Evolutionary conservation across 1,140 invertebrate species (phyloP).

Genomic region (Lepidurus packardi): DNA sequence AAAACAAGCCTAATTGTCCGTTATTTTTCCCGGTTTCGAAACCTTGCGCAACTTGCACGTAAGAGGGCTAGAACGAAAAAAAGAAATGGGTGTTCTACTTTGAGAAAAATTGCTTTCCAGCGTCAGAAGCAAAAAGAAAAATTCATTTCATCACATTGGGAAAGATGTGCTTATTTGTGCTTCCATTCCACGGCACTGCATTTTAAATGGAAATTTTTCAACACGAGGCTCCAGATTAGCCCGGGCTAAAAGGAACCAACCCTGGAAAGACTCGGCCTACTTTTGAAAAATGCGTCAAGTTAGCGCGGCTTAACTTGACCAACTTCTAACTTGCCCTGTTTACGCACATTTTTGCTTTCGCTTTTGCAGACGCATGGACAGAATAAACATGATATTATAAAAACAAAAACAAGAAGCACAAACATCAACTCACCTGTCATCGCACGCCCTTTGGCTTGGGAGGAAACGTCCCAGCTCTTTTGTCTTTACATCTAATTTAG

Average conservation of each 20-base stretch:
- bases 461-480: neutral
- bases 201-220: neutral
- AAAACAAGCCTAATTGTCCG: constrained; percentile 8
- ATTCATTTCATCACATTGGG: no score
- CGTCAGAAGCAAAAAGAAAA: no score
- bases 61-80: neutral
- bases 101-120: neutral
- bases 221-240: neutral
- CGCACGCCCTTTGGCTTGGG: neutral
- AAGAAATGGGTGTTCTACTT: neutral
- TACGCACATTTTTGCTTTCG: neutral
- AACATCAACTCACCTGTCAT: neutral
- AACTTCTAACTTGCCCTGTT: neutral
- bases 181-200: no score
- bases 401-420: no score
- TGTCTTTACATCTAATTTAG: constrained; percentile 2
- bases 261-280: neutral
- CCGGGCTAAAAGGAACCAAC: neutral
- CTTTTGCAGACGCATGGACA: neutral
- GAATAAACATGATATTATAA: neutral
- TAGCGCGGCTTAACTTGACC: neutral
- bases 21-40: neutral
- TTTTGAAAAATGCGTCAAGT: neutral
- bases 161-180: no score
- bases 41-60: neutral